Percentiles rank a stretch among this genome's conserved stretches.
Conservation (phyloP, 2,888 invertebrate genomes). For the Noctua janthina region DNA sequence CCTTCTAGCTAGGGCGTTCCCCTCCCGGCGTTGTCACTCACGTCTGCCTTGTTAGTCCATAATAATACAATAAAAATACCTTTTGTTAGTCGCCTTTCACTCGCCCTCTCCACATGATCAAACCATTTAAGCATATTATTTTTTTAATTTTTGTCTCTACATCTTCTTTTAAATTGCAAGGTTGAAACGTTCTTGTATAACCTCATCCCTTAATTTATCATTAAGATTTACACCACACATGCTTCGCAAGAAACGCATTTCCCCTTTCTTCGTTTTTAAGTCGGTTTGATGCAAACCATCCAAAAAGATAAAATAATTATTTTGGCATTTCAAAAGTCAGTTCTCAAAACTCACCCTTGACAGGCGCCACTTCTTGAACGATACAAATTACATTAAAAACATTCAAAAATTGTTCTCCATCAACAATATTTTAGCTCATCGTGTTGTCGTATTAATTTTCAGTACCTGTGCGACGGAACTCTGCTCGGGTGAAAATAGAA, state of each 20-base stretch:
- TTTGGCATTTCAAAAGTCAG: constrained; percentile 11
- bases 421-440: constrained; percentile 25
- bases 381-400: constrained; percentile 26
- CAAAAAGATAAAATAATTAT: not conserved
- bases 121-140: not conserved
- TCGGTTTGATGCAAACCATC: not conserved
- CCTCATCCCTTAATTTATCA: not conserved
- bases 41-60: not conserved
- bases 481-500: not conserved
- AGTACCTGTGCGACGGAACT: not conserved
- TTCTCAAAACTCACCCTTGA: constrained; percentile 5
- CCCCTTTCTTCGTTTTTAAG: not conserved
- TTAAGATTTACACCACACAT: not conserved
- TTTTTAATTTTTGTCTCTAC: not conserved
- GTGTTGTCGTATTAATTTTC: constrained; percentile 25
- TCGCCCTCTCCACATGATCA: not conserved
- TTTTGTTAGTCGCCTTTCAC: not conserved
- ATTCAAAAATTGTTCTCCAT: constrained; percentile 4
- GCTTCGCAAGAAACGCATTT: not conserved
- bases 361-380: constrained; percentile 1
- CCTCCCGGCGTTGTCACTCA: not conserved
- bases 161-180: not conserved
- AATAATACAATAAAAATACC: no score
- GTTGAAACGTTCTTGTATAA: not conserved
- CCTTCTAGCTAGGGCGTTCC: not conserved